Evolutionary conservation across 2,797 vertebrate genomes (phyloP).

Genomic region (Sus cebifrons): DNA sequence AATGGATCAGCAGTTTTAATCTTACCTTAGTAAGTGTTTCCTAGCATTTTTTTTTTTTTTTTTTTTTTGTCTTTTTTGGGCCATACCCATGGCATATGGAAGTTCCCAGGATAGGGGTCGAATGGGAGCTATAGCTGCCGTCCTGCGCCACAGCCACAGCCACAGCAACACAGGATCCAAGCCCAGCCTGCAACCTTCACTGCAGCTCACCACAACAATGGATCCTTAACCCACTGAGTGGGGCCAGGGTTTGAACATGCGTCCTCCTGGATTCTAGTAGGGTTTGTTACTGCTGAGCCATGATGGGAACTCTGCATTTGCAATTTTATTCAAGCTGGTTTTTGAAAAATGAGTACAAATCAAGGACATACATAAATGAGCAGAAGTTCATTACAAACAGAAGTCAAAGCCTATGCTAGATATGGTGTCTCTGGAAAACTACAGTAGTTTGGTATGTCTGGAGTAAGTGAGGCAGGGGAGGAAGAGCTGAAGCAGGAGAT

Average conservation of each 20-base stretch:
- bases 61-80: no score
- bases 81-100: no score
- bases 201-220: no score
- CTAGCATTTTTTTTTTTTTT: background rate
- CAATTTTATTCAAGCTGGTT: background rate
- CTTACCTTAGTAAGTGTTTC: background rate
- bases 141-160: no score
- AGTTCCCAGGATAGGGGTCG: no score
- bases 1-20: background rate
- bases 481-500: background rate
- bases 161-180: no score
- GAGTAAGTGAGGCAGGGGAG: rapidly evolving
- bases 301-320: background rate
- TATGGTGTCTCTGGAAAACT: background rate
- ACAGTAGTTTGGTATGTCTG: background rate
- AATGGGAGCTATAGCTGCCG: no score
- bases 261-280: no score
- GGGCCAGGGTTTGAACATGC: no score
- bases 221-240: no score
- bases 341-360: background rate
- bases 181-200: no score
- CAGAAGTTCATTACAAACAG: background rate
- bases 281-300: no score
- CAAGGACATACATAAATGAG: background rate
- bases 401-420: background rate